phyloP scores from a whole-genome alignment of 2,113 vertebrate genomes.

The Elgaria multicarinata region DNA sequence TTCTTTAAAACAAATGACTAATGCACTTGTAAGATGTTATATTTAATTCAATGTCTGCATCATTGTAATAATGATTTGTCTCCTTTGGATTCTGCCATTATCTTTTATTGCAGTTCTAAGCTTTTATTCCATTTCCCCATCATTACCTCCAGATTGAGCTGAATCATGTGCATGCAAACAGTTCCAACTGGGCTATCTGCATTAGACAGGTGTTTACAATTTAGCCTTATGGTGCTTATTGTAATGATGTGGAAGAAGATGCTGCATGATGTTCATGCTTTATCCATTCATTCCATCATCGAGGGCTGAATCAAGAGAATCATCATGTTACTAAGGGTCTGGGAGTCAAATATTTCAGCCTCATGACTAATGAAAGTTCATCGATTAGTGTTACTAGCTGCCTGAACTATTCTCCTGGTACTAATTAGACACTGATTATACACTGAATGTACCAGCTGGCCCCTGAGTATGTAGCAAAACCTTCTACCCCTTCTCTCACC shows the following conservation, averaged over 20 bases:
- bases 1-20: slow-evolving; percentile 15
- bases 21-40: slow-evolving; percentile 38
- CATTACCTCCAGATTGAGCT: slow-evolving; percentile 14
- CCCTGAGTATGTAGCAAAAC: not conserved
- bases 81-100: slow-evolving; percentile 29
- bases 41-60: not conserved
- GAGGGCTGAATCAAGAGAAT: not conserved
- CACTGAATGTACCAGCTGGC: not conserved
- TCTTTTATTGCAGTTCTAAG: slow-evolving; percentile 35
- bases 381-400: not conserved
- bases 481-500: not conserved
- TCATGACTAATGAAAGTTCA: not conserved
- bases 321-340: not conserved
- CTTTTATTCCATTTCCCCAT: slow-evolving; percentile 32
- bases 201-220: not conserved
- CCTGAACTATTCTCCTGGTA: not conserved
- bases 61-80: slow-evolving; percentile 30
- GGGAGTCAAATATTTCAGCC: not conserved
- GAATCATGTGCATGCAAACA: slow-evolving; percentile 9
- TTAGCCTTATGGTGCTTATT: not conserved
- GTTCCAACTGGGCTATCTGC: not conserved
- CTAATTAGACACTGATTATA: not conserved
- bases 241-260: not conserved
- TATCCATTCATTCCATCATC: not conserved
- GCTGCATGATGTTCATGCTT: not conserved